Evolutionary conservation across 2,113 vertebrate species (phyloP), one percentile per base, ranked within the genome.

Genomic region (Epinephelus moara): DNA sequence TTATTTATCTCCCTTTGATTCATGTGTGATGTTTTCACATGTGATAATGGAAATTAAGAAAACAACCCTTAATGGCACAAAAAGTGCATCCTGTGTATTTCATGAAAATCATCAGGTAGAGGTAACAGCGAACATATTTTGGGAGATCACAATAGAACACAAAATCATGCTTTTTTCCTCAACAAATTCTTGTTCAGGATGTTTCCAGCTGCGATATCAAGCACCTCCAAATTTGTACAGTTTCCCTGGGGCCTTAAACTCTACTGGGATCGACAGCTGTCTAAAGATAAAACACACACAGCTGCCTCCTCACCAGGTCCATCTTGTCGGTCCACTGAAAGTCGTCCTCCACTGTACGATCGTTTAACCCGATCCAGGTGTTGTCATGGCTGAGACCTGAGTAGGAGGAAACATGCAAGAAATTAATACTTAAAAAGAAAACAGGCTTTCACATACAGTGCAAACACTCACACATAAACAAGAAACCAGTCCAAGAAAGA

Each of bases 291-390:
- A 69, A 17, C 55, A 73, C 11, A 61, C 23, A 76, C 25, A 56
- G 52, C 49, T 12, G 18, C 1, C 40, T 70, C 49, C 97, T 96
- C 91, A 99, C 98, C 97, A 98, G 84, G 53, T 92, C 97, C 0
- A 96, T 97, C 93, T 97, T 98, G 92, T 99, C 98, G 0, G 97
- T 99, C 98, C 98, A 99, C 91, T 99, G 98, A 92, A 99, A 99
- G 73, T 99, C 98, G 30, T 97, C 96, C 89, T 99, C 98, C 90
- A 99, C 98, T 0, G 97, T 99, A n/a, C 97, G 93, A 91, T 99
- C 98, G 0, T 99, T 99, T 53, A 99, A 93, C 25, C 98, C 98
- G 0, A 99, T 97, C 98, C 98, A 99, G 1, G 97, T 97, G 93
- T 99, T 99, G 84, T 99, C 98, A 0, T 96, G 98, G 59, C 97